phyloP scores from a whole-genome alignment of 2,113 vertebrate genomes.

The Oceanodroma tethys region DNA sequence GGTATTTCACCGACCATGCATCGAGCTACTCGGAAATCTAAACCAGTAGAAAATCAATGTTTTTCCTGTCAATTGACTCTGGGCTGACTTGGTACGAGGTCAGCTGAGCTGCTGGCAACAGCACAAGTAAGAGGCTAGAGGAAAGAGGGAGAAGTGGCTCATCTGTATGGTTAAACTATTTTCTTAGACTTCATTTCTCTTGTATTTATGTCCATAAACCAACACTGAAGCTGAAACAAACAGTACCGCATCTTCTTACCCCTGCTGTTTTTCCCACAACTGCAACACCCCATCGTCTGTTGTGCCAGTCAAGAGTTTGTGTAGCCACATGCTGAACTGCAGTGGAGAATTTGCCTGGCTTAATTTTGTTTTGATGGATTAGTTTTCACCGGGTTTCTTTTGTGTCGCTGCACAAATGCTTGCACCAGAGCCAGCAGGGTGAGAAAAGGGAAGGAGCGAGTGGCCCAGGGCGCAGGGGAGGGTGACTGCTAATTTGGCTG shows the following conservation, averaged over 20 bases:
- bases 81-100: neutral
- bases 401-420: neutral
- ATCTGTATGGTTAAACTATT: neutral
- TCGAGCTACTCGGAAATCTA: neutral
- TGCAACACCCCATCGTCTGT: accelerated
- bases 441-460: neutral
- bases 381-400: neutral
- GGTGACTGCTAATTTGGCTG: neutral
- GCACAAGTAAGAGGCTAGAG: neutral
- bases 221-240: neutral
- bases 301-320: neutral
- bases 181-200: neutral
- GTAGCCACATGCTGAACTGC: neutral
- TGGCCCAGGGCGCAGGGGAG: neutral
- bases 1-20: neutral
- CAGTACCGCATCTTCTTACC: neutral
- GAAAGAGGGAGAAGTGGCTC: neutral
- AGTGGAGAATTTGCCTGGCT: neutral
- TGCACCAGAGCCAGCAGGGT: neutral
- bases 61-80: neutral
- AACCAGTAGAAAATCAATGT: neutral
- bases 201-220: neutral
- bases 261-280: neutral
- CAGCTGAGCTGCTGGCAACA: neutral
- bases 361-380: neutral